A percentile compares a stretch with the other conserved stretches of the same genome.
These are phyloP conservation scores for Chesias legatella DNA, from an alignment of 2,888 invertebrate species.

Conservation along the genomic window DNA sequence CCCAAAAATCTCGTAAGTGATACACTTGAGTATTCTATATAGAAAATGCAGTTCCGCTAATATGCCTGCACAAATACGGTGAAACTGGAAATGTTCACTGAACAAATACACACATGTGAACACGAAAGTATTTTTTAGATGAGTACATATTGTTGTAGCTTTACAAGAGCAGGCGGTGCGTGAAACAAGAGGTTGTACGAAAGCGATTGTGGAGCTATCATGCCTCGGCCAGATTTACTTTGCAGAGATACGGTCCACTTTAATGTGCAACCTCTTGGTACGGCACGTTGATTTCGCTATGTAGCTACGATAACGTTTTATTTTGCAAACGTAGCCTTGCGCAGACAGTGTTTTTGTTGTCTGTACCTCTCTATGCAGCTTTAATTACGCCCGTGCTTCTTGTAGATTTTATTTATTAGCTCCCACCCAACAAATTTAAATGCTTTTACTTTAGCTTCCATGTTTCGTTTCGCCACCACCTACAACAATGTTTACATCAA, in stretches of 20 bases:
- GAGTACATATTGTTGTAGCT: constrained; percentile 41
- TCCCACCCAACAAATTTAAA: constrained; percentile 6
- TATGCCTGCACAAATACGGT: neutral
- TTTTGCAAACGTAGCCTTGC: constrained; percentile 21
- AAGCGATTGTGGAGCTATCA: constrained; percentile 55
- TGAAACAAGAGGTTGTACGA: constrained; percentile 59
- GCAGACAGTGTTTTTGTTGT: constrained; percentile 14
- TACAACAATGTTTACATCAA: neutral
- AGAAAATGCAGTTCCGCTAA: neutral
- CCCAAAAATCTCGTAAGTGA: no score
- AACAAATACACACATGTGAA: neutral
- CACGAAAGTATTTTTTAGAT: constrained; percentile 1
- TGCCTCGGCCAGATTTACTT: constrained; percentile 55
- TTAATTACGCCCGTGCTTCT: constrained; percentile 16
- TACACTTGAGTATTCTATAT: no score
- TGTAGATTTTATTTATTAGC: constrained; percentile 13
- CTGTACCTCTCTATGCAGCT: constrained; percentile 12
- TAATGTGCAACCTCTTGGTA: constrained; percentile 54
- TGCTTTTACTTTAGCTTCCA: constrained; percentile 3
- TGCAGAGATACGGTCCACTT: constrained; percentile 55
- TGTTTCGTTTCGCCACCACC: constrained; percentile 5
- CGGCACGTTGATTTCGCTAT: constrained; percentile 40
- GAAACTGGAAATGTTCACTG: neutral
- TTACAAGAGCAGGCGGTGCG: constrained; percentile 56
- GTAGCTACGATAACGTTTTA: constrained; percentile 34